phyloP scores from a whole-genome alignment of 2,797 vertebrate species.

The Calcarius lapponicus region DNA sequence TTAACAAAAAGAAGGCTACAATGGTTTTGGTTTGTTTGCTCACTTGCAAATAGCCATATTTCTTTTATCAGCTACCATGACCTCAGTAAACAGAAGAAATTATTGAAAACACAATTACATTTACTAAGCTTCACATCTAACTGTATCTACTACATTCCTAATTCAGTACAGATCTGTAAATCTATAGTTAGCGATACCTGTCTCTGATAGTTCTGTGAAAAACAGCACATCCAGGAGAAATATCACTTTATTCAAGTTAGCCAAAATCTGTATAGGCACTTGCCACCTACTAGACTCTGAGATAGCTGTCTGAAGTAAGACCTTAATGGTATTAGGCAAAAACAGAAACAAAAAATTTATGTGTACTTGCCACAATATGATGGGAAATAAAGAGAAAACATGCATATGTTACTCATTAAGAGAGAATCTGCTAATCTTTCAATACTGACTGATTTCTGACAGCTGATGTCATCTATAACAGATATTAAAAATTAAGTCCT shows the following conservation, averaged over 20 bases:
- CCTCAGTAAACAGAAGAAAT: neutral
- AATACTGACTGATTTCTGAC: neutral
- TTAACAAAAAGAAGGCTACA: neutral
- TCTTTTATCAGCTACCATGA: neutral
- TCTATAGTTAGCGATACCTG: neutral
- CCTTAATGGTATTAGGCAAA: neutral
- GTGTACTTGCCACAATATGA: neutral
- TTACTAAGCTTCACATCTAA: neutral
- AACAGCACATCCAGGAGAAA: neutral
- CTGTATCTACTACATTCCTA: neutral
- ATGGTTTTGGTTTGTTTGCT: neutral
- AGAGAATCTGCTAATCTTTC: neutral
- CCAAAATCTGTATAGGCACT: neutral
- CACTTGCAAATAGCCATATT: neutral
- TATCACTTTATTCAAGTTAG: neutral
- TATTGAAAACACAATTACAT: neutral
- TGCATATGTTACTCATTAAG: neutral
- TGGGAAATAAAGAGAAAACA: neutral
- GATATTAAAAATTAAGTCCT: neutral
- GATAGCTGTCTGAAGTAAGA: neutral
- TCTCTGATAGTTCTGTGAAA: neutral
- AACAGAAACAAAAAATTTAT: neutral
- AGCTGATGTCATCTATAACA: neutral
- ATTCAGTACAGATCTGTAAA: neutral
- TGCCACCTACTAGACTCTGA: neutral